Evolutionary conservation across 2,113 vertebrate genomes (phyloP), one percentile per base, ranked within the genome.

Genomic region (Falcunculus frontatus): DNA sequence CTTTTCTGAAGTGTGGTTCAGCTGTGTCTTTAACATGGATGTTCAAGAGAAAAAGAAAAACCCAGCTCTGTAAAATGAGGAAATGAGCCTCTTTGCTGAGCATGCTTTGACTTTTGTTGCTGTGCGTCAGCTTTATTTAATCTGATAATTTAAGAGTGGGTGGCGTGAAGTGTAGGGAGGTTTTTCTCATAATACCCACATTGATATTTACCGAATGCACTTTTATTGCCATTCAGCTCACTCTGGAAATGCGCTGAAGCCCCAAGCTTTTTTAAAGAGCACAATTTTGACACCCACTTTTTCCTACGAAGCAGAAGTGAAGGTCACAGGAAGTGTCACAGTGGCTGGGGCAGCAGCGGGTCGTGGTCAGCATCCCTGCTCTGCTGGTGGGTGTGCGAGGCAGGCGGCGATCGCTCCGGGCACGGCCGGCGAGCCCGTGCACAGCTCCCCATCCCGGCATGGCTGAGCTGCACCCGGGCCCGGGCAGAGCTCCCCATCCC

Each of bases 141-240:
- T 85, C 86, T 89, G 84, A 70, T 94, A 69, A 56, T 90, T 88
- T 20, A 42, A 87, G 94, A 87, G 84, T 81, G 85, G 87, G 87
- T 87, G 77, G 72, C 55, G 10, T 92, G 90, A 93, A 92, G 52
- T 19, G 55, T 75, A 90, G 92, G 84, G 91, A 95, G 80, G 57
- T 80, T 93, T 91, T 87, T 83, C 89, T 94, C 87, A 49, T 94
- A 76, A 93, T 91, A 87, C 79, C 95, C 91, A 90, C 79, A 8
- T 85, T 93, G 84, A 25, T 83, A 77, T 96, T 91, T 95, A 95
- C 88, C 72, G 14, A 89, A 93, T 85, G 88, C 76, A 56, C 89
- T 97, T 96, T 77, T 76, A 53, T 62, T 95, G 92, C 84, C 37
- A 52, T 89, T 95, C 94, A 87, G 93, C 94, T 95, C 89, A 33